A percentile compares a stretch with the other conserved stretches of the same genome.
phyloP scores from a whole-genome alignment of 2,888 invertebrate genomes.

The Adelphocoris suturalis region DNA sequence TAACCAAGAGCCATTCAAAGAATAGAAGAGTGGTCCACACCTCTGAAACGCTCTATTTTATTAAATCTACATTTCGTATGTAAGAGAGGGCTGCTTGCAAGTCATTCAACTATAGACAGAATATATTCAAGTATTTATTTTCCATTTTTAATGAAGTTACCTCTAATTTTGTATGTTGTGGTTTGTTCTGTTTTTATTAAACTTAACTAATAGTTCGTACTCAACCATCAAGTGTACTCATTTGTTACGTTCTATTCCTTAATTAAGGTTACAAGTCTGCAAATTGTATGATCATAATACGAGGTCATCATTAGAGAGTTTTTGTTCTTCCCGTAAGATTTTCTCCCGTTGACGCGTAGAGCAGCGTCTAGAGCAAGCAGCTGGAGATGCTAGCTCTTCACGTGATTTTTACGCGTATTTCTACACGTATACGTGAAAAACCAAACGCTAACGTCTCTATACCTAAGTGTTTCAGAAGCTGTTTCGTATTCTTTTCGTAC shows the following conservation, averaged over 20 bases:
- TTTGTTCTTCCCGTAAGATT: too few species aligned
- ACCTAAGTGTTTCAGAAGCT: too few species aligned
- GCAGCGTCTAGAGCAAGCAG: too few species aligned
- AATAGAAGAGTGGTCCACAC: background rate
- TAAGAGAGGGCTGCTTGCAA: background rate
- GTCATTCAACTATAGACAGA: conserved; percentile 25
- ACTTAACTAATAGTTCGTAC: conserved; percentile 15
- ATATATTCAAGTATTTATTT: conserved; percentile 12
- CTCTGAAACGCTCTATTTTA: background rate
- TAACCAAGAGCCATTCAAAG: conserved; percentile 7
- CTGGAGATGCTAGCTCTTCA: too few species aligned
- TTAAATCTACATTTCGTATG: background rate
- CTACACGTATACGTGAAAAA: too few species aligned
- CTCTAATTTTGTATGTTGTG: conserved; percentile 5
- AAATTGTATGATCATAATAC: too few species aligned
- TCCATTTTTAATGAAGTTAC: conserved; percentile 24
- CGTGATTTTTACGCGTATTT: too few species aligned
- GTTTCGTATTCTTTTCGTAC: too few species aligned
- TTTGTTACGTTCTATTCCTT: background rate
- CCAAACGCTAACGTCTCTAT: too few species aligned
- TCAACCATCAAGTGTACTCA: background rate
- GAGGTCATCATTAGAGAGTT: too few species aligned
- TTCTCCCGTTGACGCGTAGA: too few species aligned
- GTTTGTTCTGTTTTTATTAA: conserved; percentile 29
- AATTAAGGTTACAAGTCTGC: too few species aligned